These are phyloP conservation scores for Acanthosepion lycidas DNA, from an alignment of 2,888 invertebrate species.

Conservation along the genomic window DNA sequence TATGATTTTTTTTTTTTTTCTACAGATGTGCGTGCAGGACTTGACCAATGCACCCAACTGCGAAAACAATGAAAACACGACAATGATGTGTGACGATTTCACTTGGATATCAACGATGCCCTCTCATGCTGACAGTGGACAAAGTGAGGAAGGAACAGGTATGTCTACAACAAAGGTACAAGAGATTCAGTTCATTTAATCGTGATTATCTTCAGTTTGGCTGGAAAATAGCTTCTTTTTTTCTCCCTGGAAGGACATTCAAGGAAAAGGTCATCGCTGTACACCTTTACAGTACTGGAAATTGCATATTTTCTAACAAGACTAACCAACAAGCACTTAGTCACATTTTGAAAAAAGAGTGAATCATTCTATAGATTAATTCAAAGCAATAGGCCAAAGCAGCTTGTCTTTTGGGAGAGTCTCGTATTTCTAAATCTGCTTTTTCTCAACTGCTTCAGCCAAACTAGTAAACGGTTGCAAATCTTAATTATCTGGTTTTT, in stretches of 20 bases:
- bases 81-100: conserved; percentile 4
- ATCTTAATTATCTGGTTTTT: no score
- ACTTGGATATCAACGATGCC: background rate
- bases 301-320: background rate
- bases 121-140: background rate
- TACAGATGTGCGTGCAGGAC: background rate
- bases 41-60: background rate
- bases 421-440: no score
- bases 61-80: background rate
- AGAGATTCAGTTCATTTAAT: background rate
- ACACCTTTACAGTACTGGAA: background rate
- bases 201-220: background rate
- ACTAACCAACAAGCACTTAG: background rate
- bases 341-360: no score
- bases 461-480: no score
- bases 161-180: background rate
- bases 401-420: no score
- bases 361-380: no score
- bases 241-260: background rate
- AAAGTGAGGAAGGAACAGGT: background rate
- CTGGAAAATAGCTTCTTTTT: background rate
- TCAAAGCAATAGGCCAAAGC: no score
- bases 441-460: no score
- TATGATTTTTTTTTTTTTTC: background rate
- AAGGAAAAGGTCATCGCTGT: background rate